A percentile compares a stretch with the other conserved stretches of the same genome.
These are phyloP conservation scores for Dendropsophus ebraccatus DNA, from an alignment of 2,113 vertebrate genomes.

Conservation along the genomic window DNA sequence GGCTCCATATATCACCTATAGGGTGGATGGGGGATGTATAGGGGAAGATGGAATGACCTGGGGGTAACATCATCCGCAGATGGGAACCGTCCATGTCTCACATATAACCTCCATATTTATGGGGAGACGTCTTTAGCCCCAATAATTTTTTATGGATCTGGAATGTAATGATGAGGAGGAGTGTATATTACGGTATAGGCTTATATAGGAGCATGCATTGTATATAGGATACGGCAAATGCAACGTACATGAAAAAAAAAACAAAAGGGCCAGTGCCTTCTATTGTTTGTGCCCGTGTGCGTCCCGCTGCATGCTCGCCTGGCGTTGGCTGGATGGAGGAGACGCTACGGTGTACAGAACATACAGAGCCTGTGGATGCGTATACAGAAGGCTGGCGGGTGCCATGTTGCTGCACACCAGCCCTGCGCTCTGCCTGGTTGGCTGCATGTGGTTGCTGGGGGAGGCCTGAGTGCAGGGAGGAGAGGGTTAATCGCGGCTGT, in stretches of 20 bases:
- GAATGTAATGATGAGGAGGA: no score
- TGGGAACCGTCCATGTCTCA: background rate
- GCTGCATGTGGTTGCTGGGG: conserved; percentile 31
- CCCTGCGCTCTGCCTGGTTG: conserved; percentile 7
- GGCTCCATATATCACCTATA: background rate
- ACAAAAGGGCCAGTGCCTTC: background rate
- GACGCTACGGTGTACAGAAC: background rate
- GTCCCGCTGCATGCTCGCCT: background rate
- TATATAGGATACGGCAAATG: no score
- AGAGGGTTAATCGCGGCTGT: conserved; percentile 7
- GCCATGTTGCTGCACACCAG: background rate
- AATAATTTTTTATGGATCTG: no score
- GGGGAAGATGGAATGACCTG: background rate
- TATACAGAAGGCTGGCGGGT: background rate
- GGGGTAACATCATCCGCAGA: background rate
- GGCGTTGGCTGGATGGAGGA: background rate
- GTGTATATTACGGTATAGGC: no score
- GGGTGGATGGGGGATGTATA: background rate
- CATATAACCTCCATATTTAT: no score
- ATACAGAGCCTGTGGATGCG: background rate
- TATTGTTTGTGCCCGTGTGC: background rate
- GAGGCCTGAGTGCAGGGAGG: background rate
- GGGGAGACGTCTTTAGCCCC: no score
- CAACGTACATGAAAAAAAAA: conserved; percentile 1
- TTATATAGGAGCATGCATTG: no score